These are phyloP conservation scores for Gastrophysa polygoni DNA, from an alignment of 2,888 invertebrate species.

Conservation along the genomic window DNA sequence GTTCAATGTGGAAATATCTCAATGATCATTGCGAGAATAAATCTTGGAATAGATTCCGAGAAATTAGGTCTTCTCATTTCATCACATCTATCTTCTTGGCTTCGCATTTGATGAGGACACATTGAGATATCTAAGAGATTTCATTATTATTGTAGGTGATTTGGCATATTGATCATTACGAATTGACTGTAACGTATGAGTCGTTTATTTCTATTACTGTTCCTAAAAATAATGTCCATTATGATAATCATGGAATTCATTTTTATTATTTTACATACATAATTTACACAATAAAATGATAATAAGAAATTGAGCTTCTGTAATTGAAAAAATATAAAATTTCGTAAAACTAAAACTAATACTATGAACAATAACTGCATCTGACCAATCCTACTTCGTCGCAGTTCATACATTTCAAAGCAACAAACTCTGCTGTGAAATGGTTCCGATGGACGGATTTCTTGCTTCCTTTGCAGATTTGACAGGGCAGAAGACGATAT, in stretches of 20 bases:
- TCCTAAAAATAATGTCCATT: no score
- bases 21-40: no score
- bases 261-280: neutral
- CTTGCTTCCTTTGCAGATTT: constrained; percentile 94
- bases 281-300: constrained; percentile 12
- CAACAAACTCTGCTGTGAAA: constrained; percentile 92
- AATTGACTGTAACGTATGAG: no score
- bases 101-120: no score
- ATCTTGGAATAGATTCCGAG: no score
- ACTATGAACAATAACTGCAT: constrained; percentile 78
- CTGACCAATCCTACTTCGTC: constrained; percentile 93
- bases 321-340: neutral
- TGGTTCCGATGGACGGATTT: constrained; percentile 93
- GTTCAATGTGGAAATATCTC: no score
- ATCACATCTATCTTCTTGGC: no score
- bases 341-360: neutral
- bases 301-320: constrained; percentile 9
- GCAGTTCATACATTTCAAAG: constrained; percentile 93
- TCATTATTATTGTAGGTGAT: no score
- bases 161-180: no score
- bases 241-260: neutral
- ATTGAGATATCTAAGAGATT: no score
- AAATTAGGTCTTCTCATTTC: no score
- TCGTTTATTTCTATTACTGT: no score
- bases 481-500: constrained; percentile 87